Percentiles rank a stretch among this genome's conserved stretches.
Conservation (phyloP, 2,888 invertebrate species). For the Corbicula japonica region DNA sequence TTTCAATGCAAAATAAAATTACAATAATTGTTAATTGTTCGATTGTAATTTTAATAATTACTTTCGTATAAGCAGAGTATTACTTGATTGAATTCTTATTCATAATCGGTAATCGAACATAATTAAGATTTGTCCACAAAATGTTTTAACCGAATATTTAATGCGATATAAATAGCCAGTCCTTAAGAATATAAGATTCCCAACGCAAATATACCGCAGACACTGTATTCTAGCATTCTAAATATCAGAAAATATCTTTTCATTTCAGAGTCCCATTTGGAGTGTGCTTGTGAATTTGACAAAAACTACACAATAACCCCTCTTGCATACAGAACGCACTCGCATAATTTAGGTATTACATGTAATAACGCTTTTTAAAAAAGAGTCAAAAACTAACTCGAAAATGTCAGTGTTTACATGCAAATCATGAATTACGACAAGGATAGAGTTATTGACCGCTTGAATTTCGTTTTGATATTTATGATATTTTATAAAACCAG, state of each 20-base stretch:
- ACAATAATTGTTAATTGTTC: not conserved
- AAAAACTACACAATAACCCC: slow-evolving; percentile 95
- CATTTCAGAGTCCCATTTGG: slow-evolving; percentile 90
- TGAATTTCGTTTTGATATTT: not conserved
- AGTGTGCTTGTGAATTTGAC: slow-evolving; percentile 93
- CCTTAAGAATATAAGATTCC: not conserved
- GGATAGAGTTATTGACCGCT: not conserved
- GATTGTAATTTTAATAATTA: not conserved
- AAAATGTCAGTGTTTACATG: not conserved
- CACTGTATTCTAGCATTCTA: not conserved
- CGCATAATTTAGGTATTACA: slow-evolving; percentile 90
- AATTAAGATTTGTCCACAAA: not conserved
- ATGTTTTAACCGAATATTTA: not conserved
- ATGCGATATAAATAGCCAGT: not conserved
- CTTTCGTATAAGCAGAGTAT: not conserved
- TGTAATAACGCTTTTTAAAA: not conserved
- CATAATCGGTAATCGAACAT: not conserved
- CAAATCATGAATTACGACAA: not conserved
- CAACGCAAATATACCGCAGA: not conserved
- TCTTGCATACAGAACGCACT: slow-evolving; percentile 97
- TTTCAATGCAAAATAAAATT: no score
- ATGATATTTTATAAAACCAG: not conserved
- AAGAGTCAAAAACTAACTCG: not conserved
- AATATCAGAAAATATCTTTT: not conserved
- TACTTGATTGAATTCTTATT: not conserved